Conservation (phyloP, 2,797 vertebrate genomes). For the Champsocephalus gunnari region DNA sequence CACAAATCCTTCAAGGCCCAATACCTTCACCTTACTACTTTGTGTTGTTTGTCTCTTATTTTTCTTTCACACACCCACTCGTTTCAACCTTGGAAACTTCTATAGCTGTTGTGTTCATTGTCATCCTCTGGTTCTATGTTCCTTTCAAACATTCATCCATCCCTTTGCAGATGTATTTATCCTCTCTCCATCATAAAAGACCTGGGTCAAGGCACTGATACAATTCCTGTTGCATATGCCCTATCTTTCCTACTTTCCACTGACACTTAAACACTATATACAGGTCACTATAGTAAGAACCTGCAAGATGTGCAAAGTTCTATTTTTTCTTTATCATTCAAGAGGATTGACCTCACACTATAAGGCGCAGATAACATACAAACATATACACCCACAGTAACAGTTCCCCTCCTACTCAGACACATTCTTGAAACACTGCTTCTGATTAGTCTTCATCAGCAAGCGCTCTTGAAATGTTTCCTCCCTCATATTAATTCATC, state of each 20-base stretch:
- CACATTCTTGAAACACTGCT: constrained; percentile 30
- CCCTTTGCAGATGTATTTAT: constrained; percentile 56
- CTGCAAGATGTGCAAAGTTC: constrained; percentile 16
- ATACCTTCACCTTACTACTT: constrained; percentile 32
- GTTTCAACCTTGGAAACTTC: constrained; percentile 49
- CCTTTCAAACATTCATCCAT: constrained; percentile 36
- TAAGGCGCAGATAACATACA: constrained; percentile 32
- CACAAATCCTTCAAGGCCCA: constrained; percentile 46
- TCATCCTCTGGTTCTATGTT: constrained; percentile 40
- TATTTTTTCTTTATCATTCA: constrained; percentile 26
- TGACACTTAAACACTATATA: constrained; percentile 16
- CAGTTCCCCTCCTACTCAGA: constrained; percentile 46
- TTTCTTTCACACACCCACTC: constrained; percentile 39
- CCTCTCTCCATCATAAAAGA: constrained; percentile 36
- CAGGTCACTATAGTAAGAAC: constrained; percentile 19
- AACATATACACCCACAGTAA: constrained; percentile 30
- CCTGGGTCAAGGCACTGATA: constrained; percentile 55
- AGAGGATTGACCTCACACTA: constrained; percentile 21
- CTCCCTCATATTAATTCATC: constrained; percentile 36
- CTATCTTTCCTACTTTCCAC: constrained; percentile 22
- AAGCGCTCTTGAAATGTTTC: constrained; percentile 16
- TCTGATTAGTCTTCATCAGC: constrained; percentile 50
- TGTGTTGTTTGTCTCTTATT: constrained; percentile 36
- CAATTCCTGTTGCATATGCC: constrained; percentile 15
- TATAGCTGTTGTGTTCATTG: constrained; percentile 55